Evolutionary conservation across 2,113 vertebrate species (phyloP).

Genomic region (Lophochroa leadbeateri): DNA sequence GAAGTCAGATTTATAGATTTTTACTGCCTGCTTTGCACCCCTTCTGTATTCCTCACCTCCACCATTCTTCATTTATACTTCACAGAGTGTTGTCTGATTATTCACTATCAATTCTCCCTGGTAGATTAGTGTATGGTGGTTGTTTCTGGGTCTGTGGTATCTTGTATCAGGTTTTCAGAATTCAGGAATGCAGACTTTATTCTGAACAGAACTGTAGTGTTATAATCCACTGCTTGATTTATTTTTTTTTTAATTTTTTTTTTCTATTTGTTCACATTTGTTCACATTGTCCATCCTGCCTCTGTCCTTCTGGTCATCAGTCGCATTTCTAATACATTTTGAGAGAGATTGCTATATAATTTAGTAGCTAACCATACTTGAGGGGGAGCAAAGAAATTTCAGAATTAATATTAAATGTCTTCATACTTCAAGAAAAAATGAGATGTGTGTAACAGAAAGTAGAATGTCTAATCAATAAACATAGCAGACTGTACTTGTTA

Average conservation of each 20-base stretch:
- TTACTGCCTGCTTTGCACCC: background rate
- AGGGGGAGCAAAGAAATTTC: background rate
- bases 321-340: background rate
- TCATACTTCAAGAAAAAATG: background rate
- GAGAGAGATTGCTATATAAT: background rate
- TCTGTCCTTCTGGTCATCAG: background rate
- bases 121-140: background rate
- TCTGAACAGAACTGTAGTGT: background rate
- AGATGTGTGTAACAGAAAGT: background rate
- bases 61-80: background rate
- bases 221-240: background rate
- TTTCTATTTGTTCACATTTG: background rate
- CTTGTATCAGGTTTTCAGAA: background rate
- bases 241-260: background rate
- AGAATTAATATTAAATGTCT: background rate
- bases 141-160: background rate
- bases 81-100: background rate
- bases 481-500: background rate
- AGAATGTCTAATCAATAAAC: background rate
- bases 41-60: background rate
- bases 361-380: background rate
- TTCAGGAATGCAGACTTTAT: background rate
- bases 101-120: background rate
- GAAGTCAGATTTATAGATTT: background rate
- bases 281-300: background rate